Conservation (phyloP, 2,113 vertebrate genomes). For the human region DNA sequence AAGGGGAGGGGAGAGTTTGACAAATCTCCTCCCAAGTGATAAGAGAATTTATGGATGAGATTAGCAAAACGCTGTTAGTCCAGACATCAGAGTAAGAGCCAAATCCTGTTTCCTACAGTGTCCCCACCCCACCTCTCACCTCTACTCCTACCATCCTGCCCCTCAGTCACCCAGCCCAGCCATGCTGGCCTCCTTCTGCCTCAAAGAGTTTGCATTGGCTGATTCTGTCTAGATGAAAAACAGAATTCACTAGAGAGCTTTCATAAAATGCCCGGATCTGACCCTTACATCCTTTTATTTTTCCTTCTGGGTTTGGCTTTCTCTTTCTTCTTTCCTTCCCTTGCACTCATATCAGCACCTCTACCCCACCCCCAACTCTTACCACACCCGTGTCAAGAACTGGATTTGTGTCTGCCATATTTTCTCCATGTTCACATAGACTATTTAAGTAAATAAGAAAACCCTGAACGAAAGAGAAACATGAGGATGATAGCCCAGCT, state of each 20-base stretch:
- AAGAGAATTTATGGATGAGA: neutral
- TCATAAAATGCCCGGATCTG: neutral
- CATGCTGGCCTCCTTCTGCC: neutral
- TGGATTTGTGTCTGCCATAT: neutral
- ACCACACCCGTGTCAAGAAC: neutral
- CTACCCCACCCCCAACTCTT: neutral
- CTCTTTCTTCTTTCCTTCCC: neutral
- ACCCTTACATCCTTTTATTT: neutral
- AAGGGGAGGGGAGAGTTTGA: neutral
- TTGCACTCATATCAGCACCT: neutral
- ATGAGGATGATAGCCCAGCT: neutral
- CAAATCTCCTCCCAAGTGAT: neutral
- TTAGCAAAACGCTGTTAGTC: neutral
- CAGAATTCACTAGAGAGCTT: neutral
- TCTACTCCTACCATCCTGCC: neutral
- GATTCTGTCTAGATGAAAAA: neutral
- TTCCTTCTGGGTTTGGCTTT: neutral
- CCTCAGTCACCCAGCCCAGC: neutral
- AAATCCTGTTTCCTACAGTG: neutral
- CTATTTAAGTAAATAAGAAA: slow-evolving; percentile 20
- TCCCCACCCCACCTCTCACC: no score
- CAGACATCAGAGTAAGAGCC: neutral
- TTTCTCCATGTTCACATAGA: neutral
- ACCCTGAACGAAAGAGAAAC: neutral
- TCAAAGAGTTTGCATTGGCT: neutral